Evolutionary conservation across 1,140 invertebrate species (phyloP), one percentile per base, ranked within the genome.

Genomic region (Caenorhabditis brenneri): DNA sequence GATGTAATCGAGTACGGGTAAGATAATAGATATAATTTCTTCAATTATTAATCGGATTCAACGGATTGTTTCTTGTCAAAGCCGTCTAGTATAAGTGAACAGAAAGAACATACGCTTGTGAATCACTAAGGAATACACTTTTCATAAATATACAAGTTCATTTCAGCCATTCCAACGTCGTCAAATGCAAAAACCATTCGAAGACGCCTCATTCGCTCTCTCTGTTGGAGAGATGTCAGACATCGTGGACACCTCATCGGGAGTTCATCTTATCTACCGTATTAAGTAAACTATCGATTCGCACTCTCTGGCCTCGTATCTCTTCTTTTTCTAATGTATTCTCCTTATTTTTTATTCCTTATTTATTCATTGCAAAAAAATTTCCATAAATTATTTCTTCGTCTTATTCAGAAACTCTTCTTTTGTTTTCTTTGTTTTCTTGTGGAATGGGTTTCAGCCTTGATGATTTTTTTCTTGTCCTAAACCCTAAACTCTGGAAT

Each of bases 181-280:
- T 42, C 93, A 95, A 82, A 99, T 99, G 97, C 97, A 99, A 91
- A 95, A 95, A 88, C 94, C 96, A 0, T 99, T 99, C 91, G 97
- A 99, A 92, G 95, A 99, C 87, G 97, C 96, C 36, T 94, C 96
- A 7, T 99, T 98, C 92, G 94, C 94, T 48, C 91, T 99, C 9
- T 95, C 96, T 92, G 94, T 98, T 78, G 96, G 96, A 12, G 95
- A 99, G 92, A 91, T 99, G 31, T 97, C 96, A 85, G 94, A 95
- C 79, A 94, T 95, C n/a, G 94, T 99, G 0, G 94, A 94, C 74
- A 98, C 97, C 42, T 97, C 98, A 90, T 98, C 97, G 55, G 97
- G 97, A 79, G 93, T 97, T 85, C 97, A 99, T 92, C 94, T 99
- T 87, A 99, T 99, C 88, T 92, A 96, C 60, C 93, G 97, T 90